A percentile compares a stretch with the other conserved stretches of the same genome.
Evolutionary conservation across 2,888 invertebrate species (phyloP).

Genomic region (Archaeoteleia sp.): DNA sequence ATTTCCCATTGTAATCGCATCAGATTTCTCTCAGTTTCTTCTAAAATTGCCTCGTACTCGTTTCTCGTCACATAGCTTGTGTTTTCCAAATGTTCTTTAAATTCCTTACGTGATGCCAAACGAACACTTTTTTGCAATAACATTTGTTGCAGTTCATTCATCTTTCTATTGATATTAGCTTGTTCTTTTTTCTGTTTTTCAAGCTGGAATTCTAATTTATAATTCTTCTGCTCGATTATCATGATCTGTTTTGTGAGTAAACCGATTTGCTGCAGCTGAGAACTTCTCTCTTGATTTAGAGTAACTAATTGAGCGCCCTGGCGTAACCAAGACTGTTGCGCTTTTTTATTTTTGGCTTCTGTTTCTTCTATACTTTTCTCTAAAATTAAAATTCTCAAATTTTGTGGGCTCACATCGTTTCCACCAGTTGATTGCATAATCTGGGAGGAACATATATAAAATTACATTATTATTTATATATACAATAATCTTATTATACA

Average conservation of each 20-base stretch:
- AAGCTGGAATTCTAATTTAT: conserved; percentile 81
- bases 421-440: conserved; percentile 61
- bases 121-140: conserved; percentile 75
- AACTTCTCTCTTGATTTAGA: conserved; percentile 81
- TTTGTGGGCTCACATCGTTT: conserved; percentile 76
- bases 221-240: conserved; percentile 84
- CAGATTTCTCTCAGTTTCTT: conserved; percentile 83
- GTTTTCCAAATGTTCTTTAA: conserved; percentile 77
- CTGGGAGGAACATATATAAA: conserved; percentile 56
- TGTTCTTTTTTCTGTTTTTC: conserved; percentile 78
- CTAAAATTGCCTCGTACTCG: conserved; percentile 76
- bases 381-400: conserved; percentile 80
- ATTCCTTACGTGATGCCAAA: conserved; percentile 76
- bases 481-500: conserved; percentile 3
- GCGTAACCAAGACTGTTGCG: conserved; percentile 86
- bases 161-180: conserved; percentile 77
- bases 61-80: conserved; percentile 77
- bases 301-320: conserved; percentile 84
- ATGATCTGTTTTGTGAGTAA: conserved; percentile 81
- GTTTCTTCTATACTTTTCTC: conserved; percentile 81
- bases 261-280: conserved; percentile 82
- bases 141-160: conserved; percentile 79
- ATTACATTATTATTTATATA: conserved; percentile 4
- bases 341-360: conserved; percentile 79
- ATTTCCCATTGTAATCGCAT: conserved; percentile 83